These are phyloP conservation scores for Eupithecia abbreviata DNA, from an alignment of 2,888 invertebrate species.

Conservation along the genomic window DNA sequence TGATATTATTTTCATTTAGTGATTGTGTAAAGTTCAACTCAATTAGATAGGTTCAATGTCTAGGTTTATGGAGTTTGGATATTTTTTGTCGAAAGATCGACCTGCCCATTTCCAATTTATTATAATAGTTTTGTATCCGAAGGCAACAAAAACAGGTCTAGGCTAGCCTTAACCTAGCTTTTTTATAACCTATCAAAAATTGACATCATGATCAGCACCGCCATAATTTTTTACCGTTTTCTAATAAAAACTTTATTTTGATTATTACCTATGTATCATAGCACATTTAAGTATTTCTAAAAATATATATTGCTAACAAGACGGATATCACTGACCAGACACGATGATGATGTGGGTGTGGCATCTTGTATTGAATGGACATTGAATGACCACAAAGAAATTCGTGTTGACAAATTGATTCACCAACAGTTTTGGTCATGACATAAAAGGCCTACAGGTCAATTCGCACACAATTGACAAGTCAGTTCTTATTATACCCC, in stretches of 20 bases:
- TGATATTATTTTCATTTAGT: slow-evolving; percentile 4
- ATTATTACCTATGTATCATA: neutral
- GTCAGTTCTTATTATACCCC: slow-evolving; percentile 37
- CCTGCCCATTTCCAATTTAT: slow-evolving; percentile 3
- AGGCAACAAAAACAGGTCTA: neutral
- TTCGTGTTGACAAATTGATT: slow-evolving; percentile 18
- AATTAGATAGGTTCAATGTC: slow-evolving; percentile 23
- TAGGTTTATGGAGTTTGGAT: slow-evolving; percentile 16
- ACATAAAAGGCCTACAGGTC: slow-evolving; percentile 34
- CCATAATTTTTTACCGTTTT: slow-evolving; percentile 5
- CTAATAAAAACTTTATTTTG: neutral
- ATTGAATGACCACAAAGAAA: slow-evolving; percentile 11
- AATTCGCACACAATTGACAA: slow-evolving; percentile 31
- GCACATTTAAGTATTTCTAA: neutral
- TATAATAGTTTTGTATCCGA: neutral
- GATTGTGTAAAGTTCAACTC: slow-evolving; percentile 21
- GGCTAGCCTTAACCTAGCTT: neutral
- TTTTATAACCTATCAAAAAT: slow-evolving; percentile 2
- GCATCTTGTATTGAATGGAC: neutral
- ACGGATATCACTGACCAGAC: slow-evolving; percentile 1
- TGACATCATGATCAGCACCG: neutral
- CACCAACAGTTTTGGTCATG: slow-evolving; percentile 14
- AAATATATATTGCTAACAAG: neutral
- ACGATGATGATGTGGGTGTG: neutral
- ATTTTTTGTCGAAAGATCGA: neutral